These are phyloP conservation scores for Cantharis rustica DNA, from an alignment of 2,888 invertebrate species.

Conservation along the genomic window DNA sequence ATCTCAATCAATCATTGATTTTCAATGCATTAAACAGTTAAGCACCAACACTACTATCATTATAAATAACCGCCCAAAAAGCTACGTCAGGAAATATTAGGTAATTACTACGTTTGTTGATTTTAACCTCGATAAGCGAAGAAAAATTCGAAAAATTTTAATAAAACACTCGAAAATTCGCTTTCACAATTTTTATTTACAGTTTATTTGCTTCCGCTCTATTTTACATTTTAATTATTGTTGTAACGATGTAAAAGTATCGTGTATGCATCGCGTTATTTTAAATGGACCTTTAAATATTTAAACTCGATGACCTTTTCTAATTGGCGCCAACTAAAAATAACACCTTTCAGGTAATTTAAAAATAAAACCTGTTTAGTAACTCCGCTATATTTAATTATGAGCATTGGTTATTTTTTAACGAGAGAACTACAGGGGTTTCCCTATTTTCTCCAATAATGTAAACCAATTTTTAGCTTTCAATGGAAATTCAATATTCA, in stretches of 20 bases:
- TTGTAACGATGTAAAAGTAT: neutral
- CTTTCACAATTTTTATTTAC: neutral
- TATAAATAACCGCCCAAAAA: neutral
- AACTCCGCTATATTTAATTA: constrained; percentile 10
- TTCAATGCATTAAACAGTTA: neutral
- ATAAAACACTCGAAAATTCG: neutral
- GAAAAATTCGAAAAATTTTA: neutral
- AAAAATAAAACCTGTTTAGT: constrained; percentile 11
- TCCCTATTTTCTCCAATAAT: neutral
- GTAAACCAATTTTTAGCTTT: neutral
- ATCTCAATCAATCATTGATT: neutral
- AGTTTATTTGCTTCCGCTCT: neutral
- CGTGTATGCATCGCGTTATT: neutral
- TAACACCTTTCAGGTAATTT: constrained; percentile 9
- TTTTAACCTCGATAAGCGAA: neutral
- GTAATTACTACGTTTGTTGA: neutral
- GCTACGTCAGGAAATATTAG: neutral
- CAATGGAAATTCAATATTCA: neutral
- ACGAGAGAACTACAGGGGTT: neutral
- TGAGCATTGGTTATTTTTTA: neutral
- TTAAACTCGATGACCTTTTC: neutral
- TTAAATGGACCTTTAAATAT: neutral
- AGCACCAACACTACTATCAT: neutral
- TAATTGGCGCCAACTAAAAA: constrained; percentile 13
- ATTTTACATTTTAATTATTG: neutral